These are phyloP conservation scores for Uria aalge DNA, from an alignment of 2,113 vertebrate genomes.

Conservation along the genomic window DNA sequence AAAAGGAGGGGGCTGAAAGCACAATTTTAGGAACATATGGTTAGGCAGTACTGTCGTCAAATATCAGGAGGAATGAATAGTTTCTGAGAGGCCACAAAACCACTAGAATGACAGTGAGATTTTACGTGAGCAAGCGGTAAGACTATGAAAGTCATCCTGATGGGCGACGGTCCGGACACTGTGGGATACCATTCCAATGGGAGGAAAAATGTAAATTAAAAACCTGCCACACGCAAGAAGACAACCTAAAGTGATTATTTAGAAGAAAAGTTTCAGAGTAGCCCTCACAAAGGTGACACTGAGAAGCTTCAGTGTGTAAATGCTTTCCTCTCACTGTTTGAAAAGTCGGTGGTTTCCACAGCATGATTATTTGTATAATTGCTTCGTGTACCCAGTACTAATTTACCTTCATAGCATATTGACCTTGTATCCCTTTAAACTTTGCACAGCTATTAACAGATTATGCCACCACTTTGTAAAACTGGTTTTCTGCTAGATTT, in stretches of 20 bases:
- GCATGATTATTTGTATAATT: conserved; percentile 7
- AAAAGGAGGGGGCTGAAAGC: neutral
- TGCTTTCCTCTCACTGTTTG: neutral
- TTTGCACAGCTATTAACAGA: conserved; percentile 54
- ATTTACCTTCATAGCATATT: conserved; percentile 17
- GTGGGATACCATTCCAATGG: neutral
- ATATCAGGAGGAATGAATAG: neutral
- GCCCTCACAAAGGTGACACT: neutral
- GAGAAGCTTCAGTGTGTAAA: neutral
- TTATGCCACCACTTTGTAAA: conserved; percentile 12
- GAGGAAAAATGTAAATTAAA: neutral
- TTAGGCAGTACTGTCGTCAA: conserved; percentile 13
- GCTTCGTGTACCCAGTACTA: neutral
- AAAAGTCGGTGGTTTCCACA: neutral
- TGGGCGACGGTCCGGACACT: neutral
- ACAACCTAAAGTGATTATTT: neutral
- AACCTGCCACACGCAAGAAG: neutral
- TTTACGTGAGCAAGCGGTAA: neutral
- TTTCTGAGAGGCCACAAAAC: conserved; percentile 19
- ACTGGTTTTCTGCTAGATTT: neutral
- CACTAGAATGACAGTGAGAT: neutral
- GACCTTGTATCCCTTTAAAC: conserved; percentile 17
- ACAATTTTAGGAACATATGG: neutral
- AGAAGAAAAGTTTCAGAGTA: neutral
- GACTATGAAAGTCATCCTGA: neutral